These are phyloP conservation scores for Glyptemys insculpta DNA, from an alignment of 2,797 vertebrate species.

Conservation along the genomic window DNA sequence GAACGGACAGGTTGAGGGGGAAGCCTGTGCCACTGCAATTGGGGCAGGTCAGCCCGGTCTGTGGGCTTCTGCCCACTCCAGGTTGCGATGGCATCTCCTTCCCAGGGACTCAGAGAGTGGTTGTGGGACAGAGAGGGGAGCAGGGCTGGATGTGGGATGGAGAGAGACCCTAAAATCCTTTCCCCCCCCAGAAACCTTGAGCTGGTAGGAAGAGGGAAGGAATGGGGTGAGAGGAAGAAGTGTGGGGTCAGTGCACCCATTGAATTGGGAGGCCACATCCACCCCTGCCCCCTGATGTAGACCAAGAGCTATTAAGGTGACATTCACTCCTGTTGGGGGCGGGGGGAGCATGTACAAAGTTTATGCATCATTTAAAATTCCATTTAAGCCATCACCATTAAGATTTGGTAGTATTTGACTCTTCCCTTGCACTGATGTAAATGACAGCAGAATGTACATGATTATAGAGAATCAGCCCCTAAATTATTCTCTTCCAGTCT, in stretches of 20 bases:
- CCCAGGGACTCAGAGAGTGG: no score
- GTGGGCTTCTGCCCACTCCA: not conserved
- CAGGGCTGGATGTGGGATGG: not conserved
- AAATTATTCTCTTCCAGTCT: not conserved
- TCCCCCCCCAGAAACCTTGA: not conserved
- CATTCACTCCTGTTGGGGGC: not conserved
- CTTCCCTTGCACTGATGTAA: rapidly evolving
- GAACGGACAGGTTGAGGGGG: not conserved
- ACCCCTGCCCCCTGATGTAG: not conserved
- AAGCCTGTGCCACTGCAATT: not conserved
- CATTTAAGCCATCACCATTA: not conserved
- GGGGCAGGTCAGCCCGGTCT: no score
- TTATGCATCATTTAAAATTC: not conserved
- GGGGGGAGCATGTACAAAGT: not conserved
- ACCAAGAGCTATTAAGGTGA: not conserved
- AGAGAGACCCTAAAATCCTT: not conserved
- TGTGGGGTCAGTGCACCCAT: not conserved
- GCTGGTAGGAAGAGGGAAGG: not conserved
- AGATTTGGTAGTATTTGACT: not conserved
- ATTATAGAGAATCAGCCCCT: not conserved
- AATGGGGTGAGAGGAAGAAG: not conserved
- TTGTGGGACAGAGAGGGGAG: not conserved
- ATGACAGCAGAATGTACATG: not conserved
- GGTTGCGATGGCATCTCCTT: no score
- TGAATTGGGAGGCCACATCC: not conserved